These are phyloP conservation scores for Prunella himalayana DNA, from an alignment of 2,113 vertebrate genomes.

Conservation along the genomic window DNA sequence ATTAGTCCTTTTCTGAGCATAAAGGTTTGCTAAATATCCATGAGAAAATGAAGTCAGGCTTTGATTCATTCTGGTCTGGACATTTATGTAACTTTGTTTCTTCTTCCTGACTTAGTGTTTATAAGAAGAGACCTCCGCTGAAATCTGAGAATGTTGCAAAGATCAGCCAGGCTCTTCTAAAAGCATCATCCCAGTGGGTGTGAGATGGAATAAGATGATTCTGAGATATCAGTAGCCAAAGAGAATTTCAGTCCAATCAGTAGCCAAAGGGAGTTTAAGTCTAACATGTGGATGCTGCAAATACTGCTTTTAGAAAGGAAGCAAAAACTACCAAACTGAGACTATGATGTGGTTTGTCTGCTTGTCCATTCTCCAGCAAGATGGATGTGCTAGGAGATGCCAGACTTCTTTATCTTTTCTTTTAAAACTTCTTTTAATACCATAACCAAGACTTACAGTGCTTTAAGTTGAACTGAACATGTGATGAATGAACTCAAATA, in stretches of 20 bases:
- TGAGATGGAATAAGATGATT: neutral
- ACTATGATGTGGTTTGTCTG: neutral
- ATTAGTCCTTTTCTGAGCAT: neutral
- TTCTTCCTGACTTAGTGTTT: neutral
- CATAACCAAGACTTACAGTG: neutral
- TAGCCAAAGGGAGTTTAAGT: neutral
- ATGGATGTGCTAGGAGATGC: neutral
- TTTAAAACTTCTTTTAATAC: neutral
- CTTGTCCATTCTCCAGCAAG: neutral
- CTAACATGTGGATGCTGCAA: neutral
- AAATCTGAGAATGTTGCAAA: neutral
- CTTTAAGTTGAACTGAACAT: neutral
- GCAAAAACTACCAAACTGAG: neutral
- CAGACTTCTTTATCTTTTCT: neutral
- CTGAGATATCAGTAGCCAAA: neutral
- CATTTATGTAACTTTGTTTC: neutral
- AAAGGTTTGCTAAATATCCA: neutral
- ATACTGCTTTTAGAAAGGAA: neutral
- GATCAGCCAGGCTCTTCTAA: neutral
- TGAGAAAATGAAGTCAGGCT: neutral
- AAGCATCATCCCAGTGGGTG: neutral
- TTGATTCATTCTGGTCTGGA: neutral
- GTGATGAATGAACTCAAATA: neutral
- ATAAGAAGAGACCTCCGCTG: neutral
- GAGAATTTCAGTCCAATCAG: neutral